Conservation (phyloP, 2,113 vertebrate species). For the Poecile atricapillus region DNA sequence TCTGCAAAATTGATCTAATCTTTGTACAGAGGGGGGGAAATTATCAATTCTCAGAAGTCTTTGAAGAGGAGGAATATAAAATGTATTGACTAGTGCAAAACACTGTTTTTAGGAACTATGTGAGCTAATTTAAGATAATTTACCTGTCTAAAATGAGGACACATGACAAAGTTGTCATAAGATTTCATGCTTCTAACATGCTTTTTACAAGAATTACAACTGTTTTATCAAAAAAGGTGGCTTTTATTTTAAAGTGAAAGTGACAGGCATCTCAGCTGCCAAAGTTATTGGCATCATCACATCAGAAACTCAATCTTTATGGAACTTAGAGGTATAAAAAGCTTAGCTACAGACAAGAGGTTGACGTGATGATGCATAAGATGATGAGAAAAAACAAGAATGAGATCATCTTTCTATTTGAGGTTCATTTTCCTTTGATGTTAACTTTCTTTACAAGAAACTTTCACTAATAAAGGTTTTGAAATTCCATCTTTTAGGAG, state of each 20-base stretch:
- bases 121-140: constrained; percentile 13
- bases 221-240: not conserved
- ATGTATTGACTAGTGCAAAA: not conserved
- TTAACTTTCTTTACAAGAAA: not conserved
- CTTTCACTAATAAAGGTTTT: not conserved
- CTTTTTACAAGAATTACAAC: not conserved
- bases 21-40: not conserved
- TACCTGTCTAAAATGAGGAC: constrained; percentile 1
- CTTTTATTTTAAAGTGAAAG: not conserved
- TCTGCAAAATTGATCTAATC: not conserved
- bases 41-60: not conserved
- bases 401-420: not conserved
- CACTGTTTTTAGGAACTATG: not conserved
- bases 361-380: not conserved
- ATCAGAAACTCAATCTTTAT: not conserved
- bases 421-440: not conserved
- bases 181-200: not conserved
- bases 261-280: not conserved
- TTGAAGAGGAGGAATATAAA: constrained; percentile 21
- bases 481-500: not conserved
- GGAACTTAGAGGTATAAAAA: not conserved
- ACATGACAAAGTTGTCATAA: not conserved
- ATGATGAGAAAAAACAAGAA: not conserved
- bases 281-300: not conserved
- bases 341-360: not conserved